These are phyloP conservation scores for Epizoanthus ramosus DNA, from an alignment of 92 coral and sea anemone species.

Conservation along the genomic window DNA sequence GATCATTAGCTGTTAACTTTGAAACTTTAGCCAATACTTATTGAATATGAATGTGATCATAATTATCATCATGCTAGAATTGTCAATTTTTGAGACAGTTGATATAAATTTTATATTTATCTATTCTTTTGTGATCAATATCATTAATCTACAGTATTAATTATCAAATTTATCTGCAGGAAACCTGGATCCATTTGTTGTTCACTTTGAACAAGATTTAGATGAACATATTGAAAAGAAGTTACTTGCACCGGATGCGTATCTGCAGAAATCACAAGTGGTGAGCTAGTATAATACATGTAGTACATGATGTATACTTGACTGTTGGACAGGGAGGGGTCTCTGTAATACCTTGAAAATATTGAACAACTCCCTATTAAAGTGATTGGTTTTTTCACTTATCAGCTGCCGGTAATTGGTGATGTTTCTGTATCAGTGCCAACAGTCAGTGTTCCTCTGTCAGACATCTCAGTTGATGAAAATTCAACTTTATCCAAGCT, in stretches of 20 bases:
- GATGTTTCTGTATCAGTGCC: slow-evolving; percentile 44
- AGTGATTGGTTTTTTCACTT: not conserved
- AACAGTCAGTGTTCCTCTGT: slow-evolving; percentile 29
- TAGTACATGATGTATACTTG: too few relatives aligned
- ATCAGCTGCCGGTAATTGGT: slow-evolving; percentile 67
- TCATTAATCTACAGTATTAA: too few relatives aligned
- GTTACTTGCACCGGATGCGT: slow-evolving; percentile 45
- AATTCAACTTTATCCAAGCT: slow-evolving; percentile 46
- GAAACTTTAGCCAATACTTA: too few relatives aligned
- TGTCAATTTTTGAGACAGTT: not conserved
- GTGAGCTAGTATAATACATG: slow-evolving; percentile 42
- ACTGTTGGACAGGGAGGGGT: too few relatives aligned
- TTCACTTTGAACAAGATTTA: slow-evolving; percentile 90
- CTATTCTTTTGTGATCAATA: not conserved
- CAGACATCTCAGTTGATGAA: slow-evolving; percentile 29
- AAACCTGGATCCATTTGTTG: slow-evolving; percentile 78
- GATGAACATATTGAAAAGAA: slow-evolving; percentile 63
- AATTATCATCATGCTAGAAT: too few relatives aligned
- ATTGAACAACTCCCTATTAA: not conserved
- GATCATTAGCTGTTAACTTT: too few relatives aligned
- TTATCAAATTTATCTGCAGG: not conserved
- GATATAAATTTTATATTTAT: not conserved
- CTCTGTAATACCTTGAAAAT: not conserved
- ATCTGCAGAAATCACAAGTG: slow-evolving; percentile 43
- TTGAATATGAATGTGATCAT: not conserved